Evolutionary conservation across 2,888 invertebrate species (phyloP), one percentile per base, ranked within the genome.

Genomic region (Megamerina dolium): DNA sequence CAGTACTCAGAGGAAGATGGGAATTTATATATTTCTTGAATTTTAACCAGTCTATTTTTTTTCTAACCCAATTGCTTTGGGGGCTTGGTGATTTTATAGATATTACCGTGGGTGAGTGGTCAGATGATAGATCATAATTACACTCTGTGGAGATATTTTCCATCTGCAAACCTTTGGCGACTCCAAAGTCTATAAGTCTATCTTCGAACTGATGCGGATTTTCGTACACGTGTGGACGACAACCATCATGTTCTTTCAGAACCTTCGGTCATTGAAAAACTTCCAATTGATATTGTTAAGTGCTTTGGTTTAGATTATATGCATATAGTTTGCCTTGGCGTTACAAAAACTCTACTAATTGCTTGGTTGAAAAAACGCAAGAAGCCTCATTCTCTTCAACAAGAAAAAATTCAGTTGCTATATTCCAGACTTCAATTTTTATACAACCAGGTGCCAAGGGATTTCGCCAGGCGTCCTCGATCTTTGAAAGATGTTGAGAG

Each of bases 271-370:
- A 35, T 44, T 38, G 47, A 47, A 41, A 23, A 37, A 31, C 21
- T 47, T 3, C 37, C 34, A 13, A 47, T 47, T 8, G 37, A 47
- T 31, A 47, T 47, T 19, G 35, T 47, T 2, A 36, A 30, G 5
- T 42, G 36, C 10, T 42, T 42, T 36, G 36, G 36, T 4, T 29
- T 36, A 16, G 47, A 47, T 26, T 47, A 43, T 34, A 43, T 48
- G 44, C 48, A 48, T 41, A 27, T 44, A 12, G 40, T 45, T 21
- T 45, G 41, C n/a, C 30, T n/a, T n/a, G n/a, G n/a, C n/a, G n/a
- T n/a, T n/a, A n/a, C n/a, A n/a, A n/a, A n/a, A n/a, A n/a, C n/a
- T 46, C 29, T 48, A 19, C 35, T 48, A 16, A 12, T 41, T 16
- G 34, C 13, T 19, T 41, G 41, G 44, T 27, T 37, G 14, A 48